Conservation (phyloP, 2,797 vertebrate species). For the Darevskia nairensis region DNA sequence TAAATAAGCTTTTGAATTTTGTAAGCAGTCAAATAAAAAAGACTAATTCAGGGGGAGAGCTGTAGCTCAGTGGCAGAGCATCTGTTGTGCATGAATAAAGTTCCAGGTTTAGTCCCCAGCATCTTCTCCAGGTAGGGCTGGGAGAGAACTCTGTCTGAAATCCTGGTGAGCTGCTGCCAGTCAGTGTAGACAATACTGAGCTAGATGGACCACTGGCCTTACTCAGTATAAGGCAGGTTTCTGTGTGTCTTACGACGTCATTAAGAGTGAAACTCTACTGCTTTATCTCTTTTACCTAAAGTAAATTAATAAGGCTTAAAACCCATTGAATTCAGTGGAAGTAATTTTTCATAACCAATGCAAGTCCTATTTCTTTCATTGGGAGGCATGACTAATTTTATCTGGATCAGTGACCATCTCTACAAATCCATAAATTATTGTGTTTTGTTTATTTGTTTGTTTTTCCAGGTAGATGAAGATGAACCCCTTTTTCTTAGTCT, state of each 20-base stretch:
- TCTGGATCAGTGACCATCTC: neutral
- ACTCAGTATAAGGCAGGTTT: too few relatives aligned
- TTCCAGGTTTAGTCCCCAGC: too few relatives aligned
- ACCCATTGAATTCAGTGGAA: neutral
- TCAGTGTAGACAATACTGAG: too few relatives aligned
- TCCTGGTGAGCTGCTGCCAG: too few relatives aligned
- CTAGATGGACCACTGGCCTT: too few relatives aligned
- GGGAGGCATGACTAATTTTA: neutral
- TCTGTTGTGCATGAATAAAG: too few relatives aligned
- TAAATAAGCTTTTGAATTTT: neutral
- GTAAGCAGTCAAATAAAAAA: neutral
- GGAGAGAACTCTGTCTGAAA: too few relatives aligned
- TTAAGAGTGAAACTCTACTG: neutral
- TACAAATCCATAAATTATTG: neutral
- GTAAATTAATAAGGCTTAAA: neutral
- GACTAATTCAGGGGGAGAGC: too few relatives aligned
- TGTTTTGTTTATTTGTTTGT: conserved; percentile 8
- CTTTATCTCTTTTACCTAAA: neutral
- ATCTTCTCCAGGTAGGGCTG: too few relatives aligned
- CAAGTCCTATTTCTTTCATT: neutral
- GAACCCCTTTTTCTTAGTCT: conserved; percentile 83
- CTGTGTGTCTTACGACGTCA: too few relatives aligned
- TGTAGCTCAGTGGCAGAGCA: too few relatives aligned
- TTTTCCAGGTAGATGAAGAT: conserved; percentile 80
- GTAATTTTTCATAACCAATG: neutral